phyloP scores from a whole-genome alignment of 2,113 vertebrate species.

The Vulpes ferrilata region DNA sequence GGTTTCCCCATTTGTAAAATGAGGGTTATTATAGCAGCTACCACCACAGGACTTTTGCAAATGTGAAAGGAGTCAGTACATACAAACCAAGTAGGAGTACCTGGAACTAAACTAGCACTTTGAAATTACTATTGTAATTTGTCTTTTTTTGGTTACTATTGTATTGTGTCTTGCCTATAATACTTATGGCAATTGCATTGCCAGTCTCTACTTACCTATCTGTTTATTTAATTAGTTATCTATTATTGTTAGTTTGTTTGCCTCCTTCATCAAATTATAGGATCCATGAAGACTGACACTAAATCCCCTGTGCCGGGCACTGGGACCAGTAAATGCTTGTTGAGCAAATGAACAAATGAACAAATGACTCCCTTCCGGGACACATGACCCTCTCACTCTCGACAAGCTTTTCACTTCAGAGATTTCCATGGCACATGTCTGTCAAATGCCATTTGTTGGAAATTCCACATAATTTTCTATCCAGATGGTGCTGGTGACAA shows the following conservation, averaged over 20 bases:
- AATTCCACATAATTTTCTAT: conserved; percentile 32
- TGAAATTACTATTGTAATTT: not conserved
- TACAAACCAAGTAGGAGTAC: not conserved
- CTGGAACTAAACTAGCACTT: too few relatives aligned
- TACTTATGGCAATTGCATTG: not conserved
- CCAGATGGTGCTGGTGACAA: conserved; percentile 75
- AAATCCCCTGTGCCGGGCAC: not conserved
- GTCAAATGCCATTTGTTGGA: conserved; percentile 65
- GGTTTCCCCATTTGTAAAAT: not conserved
- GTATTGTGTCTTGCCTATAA: not conserved
- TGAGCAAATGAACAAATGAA: not conserved
- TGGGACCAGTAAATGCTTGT: not conserved
- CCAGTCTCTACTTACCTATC: not conserved
- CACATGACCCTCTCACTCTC: not conserved
- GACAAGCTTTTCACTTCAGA: not conserved
- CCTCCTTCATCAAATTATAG: not conserved
- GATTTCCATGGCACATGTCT: conserved; percentile 13
- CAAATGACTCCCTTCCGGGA: not conserved
- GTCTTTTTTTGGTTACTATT: not conserved
- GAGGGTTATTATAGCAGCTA: not conserved
- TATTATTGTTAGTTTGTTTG: not conserved
- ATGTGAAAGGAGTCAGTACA: not conserved
- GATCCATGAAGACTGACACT: not conserved
- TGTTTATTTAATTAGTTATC: not conserved
- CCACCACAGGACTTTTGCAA: not conserved